A percentile compares a stretch with the other conserved stretches of the same genome.
These are phyloP conservation scores for Manduca sexta DNA, from an alignment of 1,140 invertebrate species.

Conservation along the genomic window DNA sequence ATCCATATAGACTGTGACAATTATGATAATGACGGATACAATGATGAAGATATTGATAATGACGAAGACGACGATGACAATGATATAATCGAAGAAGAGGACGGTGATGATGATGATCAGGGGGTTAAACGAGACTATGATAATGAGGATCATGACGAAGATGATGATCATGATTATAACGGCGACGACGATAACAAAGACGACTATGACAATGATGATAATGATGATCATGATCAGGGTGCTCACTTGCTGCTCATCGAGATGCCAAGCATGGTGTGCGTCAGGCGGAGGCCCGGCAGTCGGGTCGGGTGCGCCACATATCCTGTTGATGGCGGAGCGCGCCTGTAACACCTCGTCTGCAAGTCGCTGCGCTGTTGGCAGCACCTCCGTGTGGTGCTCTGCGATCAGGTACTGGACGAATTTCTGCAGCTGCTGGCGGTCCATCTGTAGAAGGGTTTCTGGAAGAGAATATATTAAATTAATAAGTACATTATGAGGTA, in stretches of 20 bases:
- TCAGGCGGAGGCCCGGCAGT: conserved; percentile 90
- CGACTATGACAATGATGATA: no score
- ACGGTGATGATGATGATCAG: no score
- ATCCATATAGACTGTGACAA: no score
- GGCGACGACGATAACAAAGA: no score
- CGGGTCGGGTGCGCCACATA: conserved; percentile 86
- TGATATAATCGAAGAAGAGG: no score
- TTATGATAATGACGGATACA: no score
- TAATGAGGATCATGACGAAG: no score
- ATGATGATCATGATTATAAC: no score
- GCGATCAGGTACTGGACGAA: conserved; percentile 95
- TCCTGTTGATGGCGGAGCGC: conserved; percentile 82
- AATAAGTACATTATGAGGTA: no score
- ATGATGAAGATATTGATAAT: no score
- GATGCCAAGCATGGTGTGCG: conserved; percentile 89
- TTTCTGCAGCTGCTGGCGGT: conserved; percentile 91
- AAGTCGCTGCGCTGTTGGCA: conserved; percentile 89
- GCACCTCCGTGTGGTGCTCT: conserved; percentile 89
- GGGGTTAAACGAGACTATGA: no score
- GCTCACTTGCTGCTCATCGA: conserved; percentile 85
- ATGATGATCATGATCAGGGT: neutral
- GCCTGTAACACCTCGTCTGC: conserved; percentile 89
- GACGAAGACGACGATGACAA: no score
- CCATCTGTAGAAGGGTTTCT: conserved; percentile 92
- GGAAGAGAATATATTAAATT: conserved; percentile 23